phyloP scores from a whole-genome alignment of 2,113 vertebrate species.

The Orycteropus afer region DNA sequence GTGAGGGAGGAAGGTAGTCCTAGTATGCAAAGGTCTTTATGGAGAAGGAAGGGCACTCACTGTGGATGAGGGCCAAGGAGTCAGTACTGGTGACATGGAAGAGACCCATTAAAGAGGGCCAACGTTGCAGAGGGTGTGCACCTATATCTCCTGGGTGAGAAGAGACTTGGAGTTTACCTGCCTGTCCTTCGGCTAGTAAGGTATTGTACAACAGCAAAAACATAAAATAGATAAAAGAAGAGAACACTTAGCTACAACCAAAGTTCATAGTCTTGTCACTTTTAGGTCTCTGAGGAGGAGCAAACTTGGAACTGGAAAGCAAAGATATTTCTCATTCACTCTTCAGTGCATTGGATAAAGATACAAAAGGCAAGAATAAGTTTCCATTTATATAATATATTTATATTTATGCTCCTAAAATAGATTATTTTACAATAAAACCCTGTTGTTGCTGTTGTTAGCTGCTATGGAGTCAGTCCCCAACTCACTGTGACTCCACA shows the following conservation, averaged over 20 bases:
- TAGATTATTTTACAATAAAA: not conserved
- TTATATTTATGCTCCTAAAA: not conserved
- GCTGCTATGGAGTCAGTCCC: not conserved
- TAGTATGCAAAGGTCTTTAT: accelerated
- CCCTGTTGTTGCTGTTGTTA: not conserved
- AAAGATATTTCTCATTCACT: not conserved
- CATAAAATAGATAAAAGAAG: not conserved
- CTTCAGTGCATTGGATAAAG: not conserved
- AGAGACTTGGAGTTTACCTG: not conserved
- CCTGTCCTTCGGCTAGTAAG: not conserved
- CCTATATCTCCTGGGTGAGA: not conserved
- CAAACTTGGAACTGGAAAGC: not conserved
- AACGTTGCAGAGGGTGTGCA: too few relatives aligned
- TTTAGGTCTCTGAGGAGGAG: not conserved
- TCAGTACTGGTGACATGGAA: not conserved
- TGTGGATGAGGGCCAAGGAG: not conserved
- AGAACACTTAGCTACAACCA: not conserved
- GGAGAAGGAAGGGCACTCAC: not conserved
- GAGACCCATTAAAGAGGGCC: not conserved
- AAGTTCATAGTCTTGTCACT: not conserved
- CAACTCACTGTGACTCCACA: not conserved
- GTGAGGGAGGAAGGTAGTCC: not conserved
- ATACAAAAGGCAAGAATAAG: slow-evolving; percentile 8
- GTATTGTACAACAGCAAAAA: not conserved
- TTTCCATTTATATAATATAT: not conserved